Percentiles rank a stretch among this genome's conserved stretches.
These are phyloP conservation scores for Calyptomena viridis DNA, from an alignment of 2,113 vertebrate species.

Conservation along the genomic window DNA sequence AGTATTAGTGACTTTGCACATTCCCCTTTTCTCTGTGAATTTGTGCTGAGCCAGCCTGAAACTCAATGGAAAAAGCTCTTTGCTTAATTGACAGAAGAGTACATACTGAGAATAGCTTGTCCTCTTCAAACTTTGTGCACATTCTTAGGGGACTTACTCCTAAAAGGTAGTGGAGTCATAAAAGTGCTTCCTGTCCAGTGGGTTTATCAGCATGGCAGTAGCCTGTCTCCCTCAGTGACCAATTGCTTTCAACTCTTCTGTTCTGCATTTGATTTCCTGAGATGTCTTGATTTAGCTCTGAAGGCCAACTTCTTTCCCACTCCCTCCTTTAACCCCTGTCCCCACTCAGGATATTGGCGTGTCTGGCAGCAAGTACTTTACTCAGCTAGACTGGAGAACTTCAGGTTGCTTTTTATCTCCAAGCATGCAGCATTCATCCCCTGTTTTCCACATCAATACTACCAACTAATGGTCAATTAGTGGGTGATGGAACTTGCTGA, in stretches of 20 bases:
- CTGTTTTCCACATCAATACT: background rate
- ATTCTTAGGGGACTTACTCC: background rate
- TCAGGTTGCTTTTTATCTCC: background rate
- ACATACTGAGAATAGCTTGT: background rate
- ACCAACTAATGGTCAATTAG: accelerated
- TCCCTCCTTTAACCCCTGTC: background rate
- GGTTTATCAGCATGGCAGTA: background rate
- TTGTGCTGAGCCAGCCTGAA: background rate
- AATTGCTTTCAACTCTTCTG: background rate
- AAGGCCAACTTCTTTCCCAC: background rate
- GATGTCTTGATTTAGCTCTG: background rate
- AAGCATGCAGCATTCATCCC: background rate
- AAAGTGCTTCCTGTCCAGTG: background rate
- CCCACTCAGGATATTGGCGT: no score
- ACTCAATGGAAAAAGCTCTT: background rate
- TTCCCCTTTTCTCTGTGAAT: background rate
- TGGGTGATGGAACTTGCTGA: background rate
- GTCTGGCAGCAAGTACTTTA: background rate
- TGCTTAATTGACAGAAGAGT: background rate
- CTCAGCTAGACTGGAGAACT: background rate
- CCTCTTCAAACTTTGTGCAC: background rate
- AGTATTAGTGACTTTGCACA: background rate
- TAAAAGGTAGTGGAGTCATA: background rate
- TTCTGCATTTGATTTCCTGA: background rate
- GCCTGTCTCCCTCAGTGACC: background rate